Base-by-base conservation (phyloP, 2,113 vertebrate species). In the Calcarius ornatus region DNA sequence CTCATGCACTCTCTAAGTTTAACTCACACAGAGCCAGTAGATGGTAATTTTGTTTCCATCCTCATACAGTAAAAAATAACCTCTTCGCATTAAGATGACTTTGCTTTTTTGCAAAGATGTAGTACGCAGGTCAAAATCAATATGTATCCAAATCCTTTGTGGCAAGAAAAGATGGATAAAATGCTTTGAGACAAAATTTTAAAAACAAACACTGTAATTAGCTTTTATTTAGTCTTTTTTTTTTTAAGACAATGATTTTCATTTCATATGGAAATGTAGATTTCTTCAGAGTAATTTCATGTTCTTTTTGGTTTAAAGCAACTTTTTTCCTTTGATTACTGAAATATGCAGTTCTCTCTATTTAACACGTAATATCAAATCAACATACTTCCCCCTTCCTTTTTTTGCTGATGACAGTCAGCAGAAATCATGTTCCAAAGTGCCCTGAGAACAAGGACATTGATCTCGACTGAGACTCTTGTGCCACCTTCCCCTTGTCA, bases 401-500 rank as follows among this genome's bases (percentile, higher is more conserved):
- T 76, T 68, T 88, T 86, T 86, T 91, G 60, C 88, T 89, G 92
- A 98, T 95, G 96, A 97, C 83, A 97, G 96, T 98, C 97, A 98
- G 97, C 96, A 98, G 92, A 98, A 98, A 97, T 93, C 69, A 50
- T 96, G 92, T 96, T 96, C 76, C 78, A 95, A 97, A 96, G 92
- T 95, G 88, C 97, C 94, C 88, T 40, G 83, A 95, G 92, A 98
- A 96, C 94, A 97, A 96, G 96, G 94, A 77, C 96, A 98, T 93
- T 96, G 97, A 98, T 98, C 97, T 97, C 88, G 78, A 95, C 94
- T 94, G 92, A 95, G 95, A 97, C 94, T 97, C 96, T 95, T 86
- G 78, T 97, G 90, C 96, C 95, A 97, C 97, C 96, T 97, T 98
- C 96, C 91, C 92, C 97, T 97, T 98, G 98, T 98, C 98, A 98